Evolutionary conservation across 2,113 vertebrate genomes (phyloP), one percentile per base, ranked within the genome.

Genomic region (Brachirus orientalis): DNA sequence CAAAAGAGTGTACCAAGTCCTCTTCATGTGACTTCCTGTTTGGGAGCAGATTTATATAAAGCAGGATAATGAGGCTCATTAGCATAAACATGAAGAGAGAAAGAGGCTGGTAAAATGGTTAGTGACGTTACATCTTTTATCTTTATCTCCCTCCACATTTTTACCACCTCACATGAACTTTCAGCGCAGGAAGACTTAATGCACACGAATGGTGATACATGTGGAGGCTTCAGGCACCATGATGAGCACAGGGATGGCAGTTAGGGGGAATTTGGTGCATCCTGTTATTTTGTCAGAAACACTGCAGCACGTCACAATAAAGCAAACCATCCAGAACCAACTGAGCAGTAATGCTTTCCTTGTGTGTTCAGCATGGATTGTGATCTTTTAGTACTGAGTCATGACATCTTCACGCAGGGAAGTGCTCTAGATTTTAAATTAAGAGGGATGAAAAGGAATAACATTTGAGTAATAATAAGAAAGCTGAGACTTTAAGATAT

Each of bases 21-120:
- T 78, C 41, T 69, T 78, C 83, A 77, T 51, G 66, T 73, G 75
- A 81, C 67, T 78, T 88, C 76, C 80, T 69, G 69, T 65, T 67
- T 14, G 40, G 55, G 45, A 72, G 65, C 44, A 61, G 77, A 72
- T 63, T 83, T 76, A 69, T 75, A 72, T 63, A 75, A 82, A 77
- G 80, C 62, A 83, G 83, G 64, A 63, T 72, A 86, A 84, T 83
- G 75, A 82, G 50, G n/a, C 53, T 55, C 51, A 86, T 88, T 83
- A 86, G 77, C 86, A 85, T 88, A 80, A 85, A 79, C 74, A 73
- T 55, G 63, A 72, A 68, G 69, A 77, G 48, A 54, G 41, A 78
- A 45, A 40, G 58, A 67, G 47, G 35, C 44, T 11, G 72, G 47
- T 63, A 20, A 83, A 84, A 74, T 10, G 18, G 56, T 19, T 20